Base-by-base conservation (phyloP, 1,140 invertebrate species). In the Pectinophora gossypiella region DNA sequence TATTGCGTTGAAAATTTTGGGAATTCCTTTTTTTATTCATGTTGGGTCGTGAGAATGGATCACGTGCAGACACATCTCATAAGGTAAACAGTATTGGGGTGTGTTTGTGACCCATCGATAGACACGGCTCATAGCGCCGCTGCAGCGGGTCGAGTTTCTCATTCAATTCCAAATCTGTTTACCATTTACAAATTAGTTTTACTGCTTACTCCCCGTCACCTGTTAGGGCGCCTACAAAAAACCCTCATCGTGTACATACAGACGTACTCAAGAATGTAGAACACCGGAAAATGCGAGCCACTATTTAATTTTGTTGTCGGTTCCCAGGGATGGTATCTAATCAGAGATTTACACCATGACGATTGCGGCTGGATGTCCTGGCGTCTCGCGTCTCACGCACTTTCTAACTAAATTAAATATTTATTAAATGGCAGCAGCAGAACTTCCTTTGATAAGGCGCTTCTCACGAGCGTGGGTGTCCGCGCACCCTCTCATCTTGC, bases 271-370 rank as follows among this genome's bases (percentile, higher is more conserved):
- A 42, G 56, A 62, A 61, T 61, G 58, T 59, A 56, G 59, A 62
- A 40, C 59, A 64, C 62, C 48, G 59, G 61, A 65, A 67, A 67
- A 68, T 72, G 56, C 61, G 58, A 54, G 51, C 48, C 43, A 59
- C 54, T 68, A 59, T 67, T 71, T 74, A 71, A 61, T 66, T 67
- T 66, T 80, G 76, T 77, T 77, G 75, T 69, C 65, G 64, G 71
- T 84, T 84, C 78, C 75, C 80, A 77, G 62, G 76, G 64, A 68
- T 75, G 71, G 58, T 80, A 85, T 85, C 80, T 82, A 82, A 83
- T 85, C 79, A 72, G 72, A 72, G 71, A 69, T 77, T 74, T 76
- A 81, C 62, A 72, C 63, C 60, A 75, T 75, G 68, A 76, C 72
- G 68, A 76, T 72, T 73, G 68, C 66, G 63, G 49, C 60, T 74